Evolutionary conservation across 1,140 invertebrate species (phyloP).

Genomic region (Tribolium castaneum): DNA sequence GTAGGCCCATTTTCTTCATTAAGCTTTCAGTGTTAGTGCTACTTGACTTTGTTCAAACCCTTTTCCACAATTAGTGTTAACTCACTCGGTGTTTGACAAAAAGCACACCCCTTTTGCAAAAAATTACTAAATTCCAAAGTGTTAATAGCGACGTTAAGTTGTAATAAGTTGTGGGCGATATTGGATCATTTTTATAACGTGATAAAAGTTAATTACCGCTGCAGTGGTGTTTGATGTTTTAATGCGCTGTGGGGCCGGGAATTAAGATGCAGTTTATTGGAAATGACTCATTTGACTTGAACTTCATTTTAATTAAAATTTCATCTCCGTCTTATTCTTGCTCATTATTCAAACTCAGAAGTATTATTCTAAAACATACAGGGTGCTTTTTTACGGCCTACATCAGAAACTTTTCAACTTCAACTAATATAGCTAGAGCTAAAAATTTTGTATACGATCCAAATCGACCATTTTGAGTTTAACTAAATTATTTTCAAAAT

Average conservation of each 20-base stretch:
- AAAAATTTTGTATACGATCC: no score
- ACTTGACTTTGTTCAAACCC: background rate
- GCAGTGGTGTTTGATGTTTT: background rate
- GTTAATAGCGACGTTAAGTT: background rate
- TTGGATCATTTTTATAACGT: background rate
- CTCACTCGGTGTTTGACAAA: background rate
- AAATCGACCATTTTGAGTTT: no score
- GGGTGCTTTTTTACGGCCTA: no score
- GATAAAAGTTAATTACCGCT: background rate
- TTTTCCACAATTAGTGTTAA: background rate
- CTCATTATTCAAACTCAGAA: background rate
- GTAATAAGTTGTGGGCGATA: background rate
- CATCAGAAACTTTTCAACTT: no score
- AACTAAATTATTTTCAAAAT: no score
- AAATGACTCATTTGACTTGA: background rate
- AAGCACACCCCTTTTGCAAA: background rate
- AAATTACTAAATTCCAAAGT: background rate
- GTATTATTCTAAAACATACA: conserved; percentile 2
- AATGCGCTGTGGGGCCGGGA: background rate
- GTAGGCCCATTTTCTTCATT: conserved; percentile 6
- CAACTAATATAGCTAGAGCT: no score
- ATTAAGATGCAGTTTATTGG: background rate
- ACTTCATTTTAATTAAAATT: background rate
- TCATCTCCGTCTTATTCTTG: background rate
- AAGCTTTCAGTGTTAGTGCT: conserved; percentile 33